Evolutionary conservation across 2,113 vertebrate genomes (phyloP).

Genomic region (Desmodus rotundus): DNA sequence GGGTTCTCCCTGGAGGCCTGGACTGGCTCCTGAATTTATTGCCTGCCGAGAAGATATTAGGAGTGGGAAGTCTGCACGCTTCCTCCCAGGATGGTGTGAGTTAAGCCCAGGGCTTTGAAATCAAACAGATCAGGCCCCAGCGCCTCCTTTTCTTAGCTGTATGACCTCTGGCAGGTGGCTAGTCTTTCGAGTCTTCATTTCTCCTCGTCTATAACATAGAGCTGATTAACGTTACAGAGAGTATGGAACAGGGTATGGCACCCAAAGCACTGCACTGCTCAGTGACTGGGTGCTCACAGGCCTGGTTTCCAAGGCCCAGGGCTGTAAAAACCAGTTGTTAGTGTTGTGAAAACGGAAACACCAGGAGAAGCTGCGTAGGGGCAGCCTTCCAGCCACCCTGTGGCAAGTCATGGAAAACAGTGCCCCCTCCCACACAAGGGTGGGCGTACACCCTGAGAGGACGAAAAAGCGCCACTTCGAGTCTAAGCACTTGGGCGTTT

Average conservation of each 20-base stretch:
- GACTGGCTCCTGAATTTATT: background rate
- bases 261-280: background rate
- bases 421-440: background rate
- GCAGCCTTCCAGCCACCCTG: background rate
- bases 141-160: background rate
- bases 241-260: background rate
- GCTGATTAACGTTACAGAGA: background rate
- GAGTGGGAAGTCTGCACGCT: background rate
- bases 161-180: background rate
- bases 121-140: background rate
- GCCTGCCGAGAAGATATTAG: background rate
- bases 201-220: background rate
- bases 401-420: background rate
- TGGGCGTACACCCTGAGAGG: background rate
- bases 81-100: background rate
- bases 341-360: background rate
- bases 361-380: background rate
- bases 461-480: background rate
- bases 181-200: background rate
- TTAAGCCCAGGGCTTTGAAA: background rate
- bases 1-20: background rate
- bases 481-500: background rate
- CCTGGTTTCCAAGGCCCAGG: background rate
- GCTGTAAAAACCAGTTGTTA: background rate
- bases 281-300: background rate